These are phyloP conservation scores for Drosophila lacertosa DNA, from an alignment of 1,140 invertebrate genomes.

Conservation along the genomic window DNA sequence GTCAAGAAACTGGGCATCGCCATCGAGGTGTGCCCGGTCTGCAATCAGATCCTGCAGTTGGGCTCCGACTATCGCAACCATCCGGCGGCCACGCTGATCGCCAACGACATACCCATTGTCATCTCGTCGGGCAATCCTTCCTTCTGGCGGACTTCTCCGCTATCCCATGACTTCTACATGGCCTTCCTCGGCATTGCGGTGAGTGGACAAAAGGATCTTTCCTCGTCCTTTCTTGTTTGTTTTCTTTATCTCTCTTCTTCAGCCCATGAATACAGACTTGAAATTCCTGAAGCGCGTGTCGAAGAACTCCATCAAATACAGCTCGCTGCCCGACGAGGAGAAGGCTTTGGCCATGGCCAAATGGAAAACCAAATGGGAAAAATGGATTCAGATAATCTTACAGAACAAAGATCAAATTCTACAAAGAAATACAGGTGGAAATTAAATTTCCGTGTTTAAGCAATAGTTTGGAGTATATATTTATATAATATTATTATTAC, in stretches of 20 bases:
- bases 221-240: no score
- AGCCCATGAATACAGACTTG: conserved; percentile 88
- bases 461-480: no score
- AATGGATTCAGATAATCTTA: conserved; percentile 46
- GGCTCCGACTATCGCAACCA: conserved; percentile 92
- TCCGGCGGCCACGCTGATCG: conserved; percentile 88
- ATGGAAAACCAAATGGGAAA: conserved; percentile 70
- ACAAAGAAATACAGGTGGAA: neutral
- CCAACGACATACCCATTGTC: conserved; percentile 86
- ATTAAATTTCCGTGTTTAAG: no score
- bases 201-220: neutral
- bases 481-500: no score
- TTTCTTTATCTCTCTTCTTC: neutral
- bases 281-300: conserved; percentile 90
- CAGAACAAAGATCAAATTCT: conserved; percentile 3
- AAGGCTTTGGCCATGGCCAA: conserved; percentile 53
- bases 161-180: conserved; percentile 93
- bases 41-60: conserved; percentile 90
- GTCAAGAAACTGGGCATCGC: conserved; percentile 87
- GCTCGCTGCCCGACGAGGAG: conserved; percentile 69
- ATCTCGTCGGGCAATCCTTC: conserved; percentile 89
- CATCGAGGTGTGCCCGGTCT: conserved; percentile 92
- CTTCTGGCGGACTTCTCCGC: conserved; percentile 88
- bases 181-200: conserved; percentile 90
- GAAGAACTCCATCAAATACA: conserved; percentile 90